Conservation (phyloP, 2,113 vertebrate species). For the Jacana jacana region DNA sequence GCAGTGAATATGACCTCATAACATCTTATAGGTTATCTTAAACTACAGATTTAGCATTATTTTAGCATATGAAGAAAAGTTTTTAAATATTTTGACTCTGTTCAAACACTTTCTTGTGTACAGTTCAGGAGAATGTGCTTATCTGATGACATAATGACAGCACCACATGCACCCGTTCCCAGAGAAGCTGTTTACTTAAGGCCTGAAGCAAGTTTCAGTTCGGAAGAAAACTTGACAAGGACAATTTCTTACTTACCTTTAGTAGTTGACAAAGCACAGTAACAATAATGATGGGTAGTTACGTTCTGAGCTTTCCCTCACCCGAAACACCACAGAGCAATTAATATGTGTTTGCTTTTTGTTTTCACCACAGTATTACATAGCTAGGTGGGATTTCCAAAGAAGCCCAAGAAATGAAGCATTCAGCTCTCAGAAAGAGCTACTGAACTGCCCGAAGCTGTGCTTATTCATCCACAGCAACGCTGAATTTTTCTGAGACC, state of each 20-base stretch:
- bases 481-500: neutral
- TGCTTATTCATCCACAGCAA: neutral
- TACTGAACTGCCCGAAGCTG: neutral
- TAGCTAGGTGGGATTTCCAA: neutral
- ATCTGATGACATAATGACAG: neutral
- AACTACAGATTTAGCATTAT: neutral
- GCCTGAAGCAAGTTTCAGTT: neutral
- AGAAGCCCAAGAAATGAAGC: neutral
- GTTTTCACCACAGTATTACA: neutral
- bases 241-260: slow-evolving; percentile 1
- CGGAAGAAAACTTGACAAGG: slow-evolving; percentile 6
- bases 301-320: neutral
- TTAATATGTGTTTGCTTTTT: neutral
- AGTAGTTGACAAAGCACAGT: neutral
- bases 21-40: neutral
- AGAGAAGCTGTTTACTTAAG: slow-evolving; percentile 25
- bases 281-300: neutral
- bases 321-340: neutral
- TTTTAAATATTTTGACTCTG: neutral
- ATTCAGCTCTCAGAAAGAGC: neutral
- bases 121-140: neutral
- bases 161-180: slow-evolving; percentile 14
- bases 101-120: neutral
- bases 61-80: neutral
- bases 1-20: neutral